A percentile compares a stretch with the other conserved stretches of the same genome.
Evolutionary conservation across 92 coral and sea anemone genomes (phyloP).

Genomic region (Zoanthus gigantus): DNA sequence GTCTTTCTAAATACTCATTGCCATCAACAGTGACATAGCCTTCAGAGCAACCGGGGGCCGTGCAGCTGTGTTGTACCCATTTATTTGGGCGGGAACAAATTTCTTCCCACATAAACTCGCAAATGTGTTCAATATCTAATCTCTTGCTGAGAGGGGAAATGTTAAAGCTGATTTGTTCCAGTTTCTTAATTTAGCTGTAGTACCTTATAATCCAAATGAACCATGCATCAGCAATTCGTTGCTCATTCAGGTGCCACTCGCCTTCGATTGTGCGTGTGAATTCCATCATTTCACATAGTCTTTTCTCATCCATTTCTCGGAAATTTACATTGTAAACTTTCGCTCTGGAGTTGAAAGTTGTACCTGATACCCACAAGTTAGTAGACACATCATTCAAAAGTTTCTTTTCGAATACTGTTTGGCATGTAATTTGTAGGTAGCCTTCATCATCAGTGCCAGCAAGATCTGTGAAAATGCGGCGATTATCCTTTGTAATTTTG

Average conservation of each 20-base stretch:
- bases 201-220: conserved; percentile 58
- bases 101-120: conserved; percentile 36
- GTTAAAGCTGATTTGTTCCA: conserved; percentile 29
- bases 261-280: conserved; percentile 65
- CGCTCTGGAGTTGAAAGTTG: conserved; percentile 77
- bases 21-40: conserved; percentile 68
- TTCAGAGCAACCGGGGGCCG: neutral
- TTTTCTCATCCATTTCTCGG: conserved; percentile 35
- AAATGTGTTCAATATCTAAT: conserved; percentile 33
- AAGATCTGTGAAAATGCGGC: too few species aligned
- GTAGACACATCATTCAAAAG: conserved; percentile 64
- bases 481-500: too few species aligned
- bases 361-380: conserved; percentile 77
- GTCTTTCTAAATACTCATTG: conserved; percentile 43
- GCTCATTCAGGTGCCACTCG: conserved; percentile 71
- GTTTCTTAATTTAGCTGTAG: conserved; percentile 22
- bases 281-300: conserved; percentile 60
- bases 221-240: conserved; percentile 77
- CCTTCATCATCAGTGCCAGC: too few species aligned
- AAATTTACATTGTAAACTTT: conserved; percentile 78
- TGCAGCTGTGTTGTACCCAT: neutral
- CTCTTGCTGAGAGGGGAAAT: neutral
- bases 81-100: neutral
- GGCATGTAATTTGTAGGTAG: conserved; percentile 73
- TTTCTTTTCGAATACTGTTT: conserved; percentile 70